These are phyloP conservation scores for Cepphus grylle DNA, from an alignment of 2,113 vertebrate genomes.

Conservation along the genomic window DNA sequence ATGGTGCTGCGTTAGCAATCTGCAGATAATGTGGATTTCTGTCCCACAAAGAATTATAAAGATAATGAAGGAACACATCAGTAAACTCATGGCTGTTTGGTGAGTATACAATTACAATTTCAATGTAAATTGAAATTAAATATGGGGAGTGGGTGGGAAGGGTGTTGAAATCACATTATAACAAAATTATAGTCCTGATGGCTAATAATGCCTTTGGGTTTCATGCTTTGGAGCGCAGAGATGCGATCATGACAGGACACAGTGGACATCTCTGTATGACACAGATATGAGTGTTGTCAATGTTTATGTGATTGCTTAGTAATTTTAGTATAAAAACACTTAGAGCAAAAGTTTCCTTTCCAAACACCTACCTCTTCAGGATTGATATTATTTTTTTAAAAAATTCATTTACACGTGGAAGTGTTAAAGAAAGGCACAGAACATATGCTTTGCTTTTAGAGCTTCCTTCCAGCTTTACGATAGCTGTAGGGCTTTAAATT, in stretches of 20 bases:
- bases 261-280: neutral
- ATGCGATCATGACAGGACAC: neutral
- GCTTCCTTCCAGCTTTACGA: neutral
- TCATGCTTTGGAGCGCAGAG: neutral
- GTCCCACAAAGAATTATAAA: neutral
- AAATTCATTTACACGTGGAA: neutral
- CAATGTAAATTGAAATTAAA: too few relatives aligned
- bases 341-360: neutral
- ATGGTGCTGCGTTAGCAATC: neutral
- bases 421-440: neutral
- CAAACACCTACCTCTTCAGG: neutral
- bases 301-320: neutral
- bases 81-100: neutral
- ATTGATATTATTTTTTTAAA: neutral
- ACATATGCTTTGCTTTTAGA: neutral
- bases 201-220: neutral
- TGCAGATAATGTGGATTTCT: neutral
- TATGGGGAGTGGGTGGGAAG: too few relatives aligned
- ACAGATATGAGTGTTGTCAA: neutral
- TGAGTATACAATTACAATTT: neutral
- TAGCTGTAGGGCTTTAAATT: neutral
- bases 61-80: neutral
- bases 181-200: neutral
- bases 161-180: neutral
- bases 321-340: neutral